Evolutionary conservation across 2,888 invertebrate species (phyloP).

Genomic region (Pammene aurita): DNA sequence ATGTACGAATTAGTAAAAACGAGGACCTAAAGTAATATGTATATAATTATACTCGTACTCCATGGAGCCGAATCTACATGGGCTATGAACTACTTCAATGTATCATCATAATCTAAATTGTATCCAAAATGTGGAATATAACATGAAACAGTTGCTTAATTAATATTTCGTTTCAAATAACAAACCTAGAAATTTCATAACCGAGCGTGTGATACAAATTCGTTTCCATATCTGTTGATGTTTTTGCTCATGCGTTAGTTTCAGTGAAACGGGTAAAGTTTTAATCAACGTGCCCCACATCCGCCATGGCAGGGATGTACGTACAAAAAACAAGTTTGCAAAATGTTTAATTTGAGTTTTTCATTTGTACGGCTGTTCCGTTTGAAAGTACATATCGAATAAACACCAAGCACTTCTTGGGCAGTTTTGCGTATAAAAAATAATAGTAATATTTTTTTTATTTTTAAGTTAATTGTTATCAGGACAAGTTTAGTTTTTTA

Average conservation of each 20-base stretch:
- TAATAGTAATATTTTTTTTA: too few relatives aligned
- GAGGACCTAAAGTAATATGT: too few relatives aligned
- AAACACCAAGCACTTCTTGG: too few relatives aligned
- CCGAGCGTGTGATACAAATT: slow-evolving; percentile 25
- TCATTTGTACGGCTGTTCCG: neutral
- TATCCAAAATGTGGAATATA: neutral
- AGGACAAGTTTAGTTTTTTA: too few relatives aligned
- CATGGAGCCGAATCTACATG: too few relatives aligned
- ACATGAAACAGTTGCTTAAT: neutral
- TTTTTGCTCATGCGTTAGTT: slow-evolving; percentile 39
- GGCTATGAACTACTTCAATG: neutral
- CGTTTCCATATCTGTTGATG: slow-evolving; percentile 39
- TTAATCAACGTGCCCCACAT: slow-evolving; percentile 40
- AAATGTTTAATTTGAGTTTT: slow-evolving; percentile 28
- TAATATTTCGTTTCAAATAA: neutral
- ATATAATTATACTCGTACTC: neutral
- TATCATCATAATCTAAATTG: neutral
- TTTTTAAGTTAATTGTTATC: too few relatives aligned
- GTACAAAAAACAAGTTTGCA: slow-evolving; percentile 18
- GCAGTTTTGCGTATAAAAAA: too few relatives aligned
- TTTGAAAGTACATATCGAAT: neutral
- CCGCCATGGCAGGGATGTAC: slow-evolving; percentile 17
- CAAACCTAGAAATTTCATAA: slow-evolving; percentile 26
- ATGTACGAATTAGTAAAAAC: too few relatives aligned
- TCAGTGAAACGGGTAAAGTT: slow-evolving; percentile 38